Evolutionary conservation across 2,113 vertebrate genomes (phyloP).

Genomic region (Mus spicilegus): DNA sequence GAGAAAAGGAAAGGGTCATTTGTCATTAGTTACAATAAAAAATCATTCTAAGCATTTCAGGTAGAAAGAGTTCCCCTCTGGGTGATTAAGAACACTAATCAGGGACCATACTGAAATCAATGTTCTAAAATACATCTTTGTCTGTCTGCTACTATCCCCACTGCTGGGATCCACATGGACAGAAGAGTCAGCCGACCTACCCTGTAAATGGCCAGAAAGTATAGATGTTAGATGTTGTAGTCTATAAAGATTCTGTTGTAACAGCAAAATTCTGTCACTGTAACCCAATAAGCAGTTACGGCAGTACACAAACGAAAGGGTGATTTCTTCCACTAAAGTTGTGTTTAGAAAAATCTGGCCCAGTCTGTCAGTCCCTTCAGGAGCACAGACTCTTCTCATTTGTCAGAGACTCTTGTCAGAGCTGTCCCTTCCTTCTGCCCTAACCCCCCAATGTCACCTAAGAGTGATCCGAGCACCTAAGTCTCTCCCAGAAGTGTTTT

Average conservation of each 20-base stretch:
- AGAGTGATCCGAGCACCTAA: background rate
- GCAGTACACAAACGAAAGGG: background rate
- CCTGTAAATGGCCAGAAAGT: background rate
- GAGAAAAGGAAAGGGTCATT: constrained; percentile 1
- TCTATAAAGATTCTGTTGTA: background rate
- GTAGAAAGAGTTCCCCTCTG: constrained; percentile 21
- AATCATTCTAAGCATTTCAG: background rate
- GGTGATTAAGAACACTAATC: background rate
- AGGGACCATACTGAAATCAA: background rate
- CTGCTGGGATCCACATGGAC: background rate
- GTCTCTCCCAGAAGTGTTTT: background rate
- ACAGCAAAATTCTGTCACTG: background rate
- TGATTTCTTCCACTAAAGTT: background rate
- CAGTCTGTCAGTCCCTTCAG: background rate
- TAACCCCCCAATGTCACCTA: background rate
- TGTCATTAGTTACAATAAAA: background rate
- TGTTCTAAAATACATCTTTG: background rate
- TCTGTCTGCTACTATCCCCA: background rate
- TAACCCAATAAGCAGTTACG: background rate
- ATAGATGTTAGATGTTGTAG: constrained; percentile 29
- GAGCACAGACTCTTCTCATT: background rate
- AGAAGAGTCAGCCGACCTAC: background rate
- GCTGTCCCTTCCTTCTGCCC: background rate
- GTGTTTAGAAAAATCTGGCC: background rate
- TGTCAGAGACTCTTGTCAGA: background rate